Evolutionary conservation across 1,140 invertebrate species (phyloP), one percentile per base, ranked within the genome.

Genomic region (Caenorhabditis tropicalis): DNA sequence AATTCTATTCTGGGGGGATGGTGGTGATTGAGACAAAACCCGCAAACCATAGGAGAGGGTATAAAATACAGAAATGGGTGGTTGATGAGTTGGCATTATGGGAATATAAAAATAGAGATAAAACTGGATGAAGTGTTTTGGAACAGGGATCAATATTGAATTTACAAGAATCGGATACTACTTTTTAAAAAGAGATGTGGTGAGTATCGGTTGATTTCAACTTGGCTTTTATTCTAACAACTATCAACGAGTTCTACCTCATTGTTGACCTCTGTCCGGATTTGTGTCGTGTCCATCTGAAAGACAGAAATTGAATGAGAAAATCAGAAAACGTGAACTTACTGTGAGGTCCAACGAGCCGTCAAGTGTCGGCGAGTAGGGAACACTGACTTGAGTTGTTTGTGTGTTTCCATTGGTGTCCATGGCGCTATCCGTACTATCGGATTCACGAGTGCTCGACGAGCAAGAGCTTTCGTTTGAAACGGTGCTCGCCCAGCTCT

Each of bases 351-450:
- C 65, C 1, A 74, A 19, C 0, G 5, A 15, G n/a, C 36, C n/a
- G 9, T 74, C 65, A 19, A 74, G 16, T 10, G 65, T 74, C 10
- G 65, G 65, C 33, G 65, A 74, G 36, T 74, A 74, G 0, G 65
- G 36, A 6, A 74, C 65, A 19, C 43, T 24, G n/a, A 74, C 65
- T 43, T 74, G 65, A 0, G 82, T 60, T 2, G 82, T 82, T 33
- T 84, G 83, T 7, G 83, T 84, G 33, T 84, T 84, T 2, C 83
- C 83, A 81, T 84, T 84, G n/a, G 83, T 74, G 24, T 84, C 83
- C 65, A 84, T 80, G 15, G 49, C 43, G 15, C 82, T 83, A 19
- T 82, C 82, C 48, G 70, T 31, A 48, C 70, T 84, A 49, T 48
- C 48, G 15, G 65, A 74, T 74, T 74, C 65, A 24, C 79, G 31